phyloP scores from a whole-genome alignment of 2,888 invertebrate genomes.

The Noctua pronuba region DNA sequence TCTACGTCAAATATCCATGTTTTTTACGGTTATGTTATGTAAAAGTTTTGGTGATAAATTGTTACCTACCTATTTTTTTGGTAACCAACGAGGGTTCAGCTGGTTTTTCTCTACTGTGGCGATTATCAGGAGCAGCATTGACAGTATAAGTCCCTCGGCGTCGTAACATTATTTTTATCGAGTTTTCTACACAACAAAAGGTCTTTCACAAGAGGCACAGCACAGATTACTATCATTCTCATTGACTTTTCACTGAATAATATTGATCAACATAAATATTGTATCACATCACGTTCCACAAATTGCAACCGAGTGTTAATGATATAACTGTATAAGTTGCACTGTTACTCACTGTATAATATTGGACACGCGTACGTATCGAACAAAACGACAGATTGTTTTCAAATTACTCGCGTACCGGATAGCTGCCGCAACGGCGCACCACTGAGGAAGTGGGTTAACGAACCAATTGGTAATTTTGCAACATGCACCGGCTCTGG shows the following conservation, averaged over 20 bases:
- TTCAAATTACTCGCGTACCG: slow-evolving; percentile 78
- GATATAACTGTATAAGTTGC: slow-evolving; percentile 58
- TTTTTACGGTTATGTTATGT: slow-evolving; percentile 34
- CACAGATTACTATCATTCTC: slow-evolving; percentile 68
- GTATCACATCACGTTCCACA: slow-evolving; percentile 58
- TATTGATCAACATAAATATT: slow-evolving; percentile 39
- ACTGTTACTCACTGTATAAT: slow-evolving; percentile 61
- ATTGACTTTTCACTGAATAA: slow-evolving; percentile 53
- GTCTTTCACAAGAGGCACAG: slow-evolving; percentile 61
- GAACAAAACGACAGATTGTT: slow-evolving; percentile 73
- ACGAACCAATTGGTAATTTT: slow-evolving; percentile 85
- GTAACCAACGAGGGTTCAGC: slow-evolving; percentile 72
- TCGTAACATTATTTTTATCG: slow-evolving; percentile 81
- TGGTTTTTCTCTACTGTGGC: slow-evolving; percentile 74
- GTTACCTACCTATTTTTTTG: slow-evolving; percentile 79
- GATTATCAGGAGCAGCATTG: slow-evolving; percentile 80
- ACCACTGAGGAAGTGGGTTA: slow-evolving; percentile 83
- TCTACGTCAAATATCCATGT: slow-evolving; percentile 33
- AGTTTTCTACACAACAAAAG: slow-evolving; percentile 64
- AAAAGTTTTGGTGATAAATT: slow-evolving; percentile 36
- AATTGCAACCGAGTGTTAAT: slow-evolving; percentile 54
- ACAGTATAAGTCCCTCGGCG: slow-evolving; percentile 87
- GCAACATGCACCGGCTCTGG: slow-evolving; percentile 82
- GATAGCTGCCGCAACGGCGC: slow-evolving; percentile 72
- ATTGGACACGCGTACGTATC: slow-evolving; percentile 63